Base-by-base conservation (phyloP, 2,888 invertebrate species). In the Aplocera efformata region DNA sequence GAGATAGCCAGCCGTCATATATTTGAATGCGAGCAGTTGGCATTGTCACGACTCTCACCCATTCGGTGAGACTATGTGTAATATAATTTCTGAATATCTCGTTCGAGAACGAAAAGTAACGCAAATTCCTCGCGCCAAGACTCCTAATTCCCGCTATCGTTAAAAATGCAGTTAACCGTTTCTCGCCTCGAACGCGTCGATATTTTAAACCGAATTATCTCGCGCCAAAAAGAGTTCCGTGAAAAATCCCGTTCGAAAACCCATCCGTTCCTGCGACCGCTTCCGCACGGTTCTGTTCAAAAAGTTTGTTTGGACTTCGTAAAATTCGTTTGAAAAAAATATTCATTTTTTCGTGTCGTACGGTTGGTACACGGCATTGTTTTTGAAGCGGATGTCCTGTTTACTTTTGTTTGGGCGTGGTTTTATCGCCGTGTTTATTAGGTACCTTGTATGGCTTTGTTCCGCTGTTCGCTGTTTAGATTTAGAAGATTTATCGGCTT, bases 351-450 rank as follows among this genome's bases (percentile, higher is more conserved):
- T 72, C 13, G 13, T 56, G 57, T 58, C 58, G 59, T 61, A 54
- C 56, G 47, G 36, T 56, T 63, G 53, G 61, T 64, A 67, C 66
- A 69, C 67, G 63, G 67, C 75, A 76, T 75, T 77, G 76, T 76
- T 76, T 76, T 68, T 59, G 60, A 66, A 73, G 58, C 77, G 76
- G 71, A 75, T 67, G 66, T 75, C 74, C 75, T 73, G 75, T 70
- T 67, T 69, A 68, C 67, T 69, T 69, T 72, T 64, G 66, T 68
- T 57, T 57, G 60, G 50, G 55, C 60, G 59, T 53, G 58, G 59
- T 71, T 66, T 60, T 59, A 51, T 49, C 48, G 41, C 37, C 46
- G 46, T 45, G 45, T 55, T 52, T 50, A 55, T 53, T 52, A 55
- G 63, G 56, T 56, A 48, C 58, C 63, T 58, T 68, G 71, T 64